Evolutionary conservation across 2,888 invertebrate genomes (phyloP), one percentile per base, ranked within the genome.

Genomic region (Keiferia lycopersicella): DNA sequence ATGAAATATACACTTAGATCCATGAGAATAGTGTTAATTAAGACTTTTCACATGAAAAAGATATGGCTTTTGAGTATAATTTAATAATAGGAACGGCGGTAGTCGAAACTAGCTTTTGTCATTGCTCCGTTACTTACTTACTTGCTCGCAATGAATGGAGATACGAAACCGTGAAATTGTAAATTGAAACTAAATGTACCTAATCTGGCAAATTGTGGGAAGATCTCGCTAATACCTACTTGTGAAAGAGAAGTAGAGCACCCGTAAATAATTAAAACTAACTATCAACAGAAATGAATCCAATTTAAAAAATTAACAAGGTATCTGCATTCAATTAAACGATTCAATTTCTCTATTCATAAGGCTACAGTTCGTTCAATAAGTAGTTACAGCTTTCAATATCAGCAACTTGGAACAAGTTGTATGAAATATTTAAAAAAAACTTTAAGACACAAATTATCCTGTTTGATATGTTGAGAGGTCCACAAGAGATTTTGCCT

Each of bases 1-100:
- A 73, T 65, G 73, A 73, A 75, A 73, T 72, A 68, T 67, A 65
- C 65, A 68, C 64, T 70, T 65, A 63, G 58, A 66, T 65, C 67
- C 70, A 72, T 76, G 79, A 71, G 77, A 79, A 77, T 70, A 64
- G 67, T 66, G 70, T 75, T 77, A 80, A 80, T 80, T 76, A 73
- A 76, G 75, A 63, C 63, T 67, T 70, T 71, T 74, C 73, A 68
- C 71, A 71, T 65, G 64, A 70, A 61, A 41, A 48, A 50, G 61
- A 50, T 50, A 56, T 34, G 34, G 4, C 45, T 16, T 30, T 50
- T 34, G 11, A 34, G 26, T 30, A n/a, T 61, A 61, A 41, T 61
- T 61, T 48, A 34, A 56, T 34, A 56, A 56, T 56, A 4, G 48
- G 34, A 50, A 61, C 26, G 34, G 50, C n/a, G n/a, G 38, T 0